A percentile compares a stretch with the other conserved stretches of the same genome.
phyloP scores from a whole-genome alignment of 2,888 invertebrate species.

The Protodeltote pygarga region DNA sequence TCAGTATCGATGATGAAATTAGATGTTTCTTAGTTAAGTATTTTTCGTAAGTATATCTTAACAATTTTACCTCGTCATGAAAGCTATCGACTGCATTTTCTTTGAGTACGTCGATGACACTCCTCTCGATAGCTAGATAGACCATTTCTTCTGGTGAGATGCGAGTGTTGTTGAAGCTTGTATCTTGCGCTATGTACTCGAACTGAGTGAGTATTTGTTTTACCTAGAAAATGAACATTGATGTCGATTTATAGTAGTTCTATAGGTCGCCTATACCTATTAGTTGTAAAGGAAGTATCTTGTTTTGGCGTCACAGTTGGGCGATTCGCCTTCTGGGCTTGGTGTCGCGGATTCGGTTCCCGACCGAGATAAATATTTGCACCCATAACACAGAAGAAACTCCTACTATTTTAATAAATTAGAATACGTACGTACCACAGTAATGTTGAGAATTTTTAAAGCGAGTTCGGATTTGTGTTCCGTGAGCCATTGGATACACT shows the following conservation, averaged over 20 bases:
- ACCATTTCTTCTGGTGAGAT: slow-evolving; percentile 71
- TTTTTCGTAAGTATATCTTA: too few species aligned
- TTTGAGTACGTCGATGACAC: slow-evolving; percentile 66
- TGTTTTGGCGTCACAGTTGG: too few species aligned
- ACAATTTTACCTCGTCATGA: slow-evolving; percentile 67
- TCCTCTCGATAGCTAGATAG: slow-evolving; percentile 67
- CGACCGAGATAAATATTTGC: too few species aligned
- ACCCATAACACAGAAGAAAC: too few species aligned
- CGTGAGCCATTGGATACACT: slow-evolving; percentile 70
- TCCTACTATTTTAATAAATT: too few species aligned
- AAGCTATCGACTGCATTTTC: slow-evolving; percentile 66
- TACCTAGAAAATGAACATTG: slow-evolving; percentile 57
- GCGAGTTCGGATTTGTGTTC: slow-evolving; percentile 67
- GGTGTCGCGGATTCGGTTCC: too few species aligned
- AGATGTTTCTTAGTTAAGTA: too few species aligned
- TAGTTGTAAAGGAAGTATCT: too few species aligned
- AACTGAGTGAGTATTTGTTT: slow-evolving; percentile 77
- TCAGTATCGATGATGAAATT: too few species aligned
- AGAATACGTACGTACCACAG: slow-evolving; percentile 71
- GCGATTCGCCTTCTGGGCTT: too few species aligned
- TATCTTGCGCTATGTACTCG: slow-evolving; percentile 66
- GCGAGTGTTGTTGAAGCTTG: slow-evolving; percentile 45
- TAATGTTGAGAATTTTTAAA: slow-evolving; percentile 63
- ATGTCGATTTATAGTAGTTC: neutral
- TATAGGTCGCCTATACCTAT: too few species aligned